Evolutionary conservation across 2,797 vertebrate species (phyloP).

Genomic region (Heteromormyrus szaboi): DNA sequence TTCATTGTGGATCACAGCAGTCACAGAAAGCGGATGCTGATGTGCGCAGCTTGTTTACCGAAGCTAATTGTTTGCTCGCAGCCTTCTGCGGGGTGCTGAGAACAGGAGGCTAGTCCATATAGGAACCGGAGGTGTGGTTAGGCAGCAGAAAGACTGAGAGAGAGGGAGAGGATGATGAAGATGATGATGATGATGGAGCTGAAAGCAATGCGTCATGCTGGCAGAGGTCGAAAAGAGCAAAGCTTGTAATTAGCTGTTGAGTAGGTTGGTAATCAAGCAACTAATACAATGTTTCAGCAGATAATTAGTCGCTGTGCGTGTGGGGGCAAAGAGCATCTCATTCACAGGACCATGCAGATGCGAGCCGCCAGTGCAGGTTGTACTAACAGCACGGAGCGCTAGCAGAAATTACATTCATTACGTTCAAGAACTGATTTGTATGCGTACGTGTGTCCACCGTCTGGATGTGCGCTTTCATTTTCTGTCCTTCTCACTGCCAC

Average conservation of each 20-base stretch:
- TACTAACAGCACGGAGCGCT: conserved; percentile 18
- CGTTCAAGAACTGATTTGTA: conserved; percentile 38
- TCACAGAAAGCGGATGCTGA: not conserved
- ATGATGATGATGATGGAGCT: conserved; percentile 38
- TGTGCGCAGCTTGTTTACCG: not conserved
- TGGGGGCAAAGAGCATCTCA: conserved; percentile 35
- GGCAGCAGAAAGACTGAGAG: not conserved
- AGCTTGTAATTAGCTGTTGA: conserved; percentile 60
- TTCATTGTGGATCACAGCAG: not conserved
- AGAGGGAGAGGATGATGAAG: conserved; percentile 33
- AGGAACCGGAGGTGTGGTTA: not conserved
- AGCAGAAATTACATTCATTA: conserved; percentile 53
- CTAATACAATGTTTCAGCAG: conserved; percentile 59
- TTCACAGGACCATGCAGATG: conserved; percentile 18
- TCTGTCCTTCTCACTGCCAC: conserved; percentile 47
- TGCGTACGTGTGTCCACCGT: not conserved
- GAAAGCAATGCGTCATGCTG: conserved; percentile 20
- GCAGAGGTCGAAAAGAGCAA: conserved; percentile 14
- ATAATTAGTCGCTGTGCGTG: conserved; percentile 59
- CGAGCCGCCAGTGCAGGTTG: conserved; percentile 26
- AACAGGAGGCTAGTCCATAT: not conserved
- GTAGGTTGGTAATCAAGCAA: conserved; percentile 61
- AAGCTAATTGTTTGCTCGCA: not conserved
- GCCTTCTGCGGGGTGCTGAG: not conserved
- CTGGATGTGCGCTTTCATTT: conserved; percentile 40